phyloP scores from a whole-genome alignment of 2,888 invertebrate genomes.

The Eupithecia subfuscata region DNA sequence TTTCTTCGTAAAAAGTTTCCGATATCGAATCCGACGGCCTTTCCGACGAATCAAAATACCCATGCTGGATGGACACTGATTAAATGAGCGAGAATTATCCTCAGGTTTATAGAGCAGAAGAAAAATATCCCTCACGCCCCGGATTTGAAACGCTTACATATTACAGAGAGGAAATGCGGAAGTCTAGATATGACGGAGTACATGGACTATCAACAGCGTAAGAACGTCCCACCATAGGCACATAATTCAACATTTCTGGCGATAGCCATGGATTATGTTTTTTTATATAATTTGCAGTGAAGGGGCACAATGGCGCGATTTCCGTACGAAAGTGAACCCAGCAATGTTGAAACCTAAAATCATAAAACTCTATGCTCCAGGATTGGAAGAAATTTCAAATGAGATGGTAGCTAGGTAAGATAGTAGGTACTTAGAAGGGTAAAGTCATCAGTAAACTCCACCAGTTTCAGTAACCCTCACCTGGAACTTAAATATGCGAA shows the following conservation, averaged over 20 bases:
- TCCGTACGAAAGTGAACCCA: conserved; percentile 87
- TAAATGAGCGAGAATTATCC: conserved; percentile 2
- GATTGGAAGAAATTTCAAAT: conserved; percentile 77
- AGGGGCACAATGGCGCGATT: conserved; percentile 86
- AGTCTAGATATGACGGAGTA: conserved; percentile 64
- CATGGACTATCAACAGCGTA: conserved; percentile 73
- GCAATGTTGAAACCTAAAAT: conserved; percentile 86
- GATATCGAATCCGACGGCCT: too few relatives aligned
- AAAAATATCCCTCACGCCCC: conserved; percentile 68
- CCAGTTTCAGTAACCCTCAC: neutral
- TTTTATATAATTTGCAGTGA: conserved; percentile 64
- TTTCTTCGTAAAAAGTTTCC: too few relatives aligned
- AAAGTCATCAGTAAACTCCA: neutral
- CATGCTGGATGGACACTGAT: neutral
- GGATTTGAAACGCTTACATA: conserved; percentile 69
- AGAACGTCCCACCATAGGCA: conserved; percentile 40
- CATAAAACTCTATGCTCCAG: conserved; percentile 78
- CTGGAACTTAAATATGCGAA: neutral
- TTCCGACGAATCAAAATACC: too few relatives aligned
- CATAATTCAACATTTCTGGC: neutral
- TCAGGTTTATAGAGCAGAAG: conserved; percentile 75
- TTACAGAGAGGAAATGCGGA: conserved; percentile 66
- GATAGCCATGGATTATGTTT: neutral
- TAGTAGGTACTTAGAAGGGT: neutral
- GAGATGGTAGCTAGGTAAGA: conserved; percentile 67